phyloP scores from a whole-genome alignment of 2,888 invertebrate species.

The Liopterus haemorrhoidalis region DNA sequence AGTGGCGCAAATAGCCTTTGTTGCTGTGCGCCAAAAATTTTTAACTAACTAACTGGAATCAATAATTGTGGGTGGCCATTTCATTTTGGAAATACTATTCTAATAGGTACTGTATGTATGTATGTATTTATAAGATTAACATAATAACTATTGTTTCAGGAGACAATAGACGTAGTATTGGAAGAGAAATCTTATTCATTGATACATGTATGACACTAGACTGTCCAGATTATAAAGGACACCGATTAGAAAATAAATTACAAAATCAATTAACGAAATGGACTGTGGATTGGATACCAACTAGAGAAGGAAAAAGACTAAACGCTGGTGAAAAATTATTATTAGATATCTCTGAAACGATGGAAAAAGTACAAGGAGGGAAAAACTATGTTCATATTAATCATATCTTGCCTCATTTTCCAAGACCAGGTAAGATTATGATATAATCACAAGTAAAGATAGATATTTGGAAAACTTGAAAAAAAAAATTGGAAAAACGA shows the following conservation, averaged over 20 bases:
- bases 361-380: conserved; percentile 49
- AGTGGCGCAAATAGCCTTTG: too few species aligned
- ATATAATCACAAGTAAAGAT: conserved; percentile 13
- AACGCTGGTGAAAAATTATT: conserved; percentile 54
- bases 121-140: neutral
- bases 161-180: conserved; percentile 35
- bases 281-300: conserved; percentile 55
- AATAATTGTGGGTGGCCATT: too few species aligned
- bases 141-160: conserved; percentile 18
- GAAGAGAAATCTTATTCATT: conserved; percentile 58
- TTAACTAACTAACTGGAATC: too few species aligned
- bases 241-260: conserved; percentile 48
- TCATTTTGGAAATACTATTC: too few species aligned
- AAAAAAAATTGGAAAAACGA: conserved; percentile 6
- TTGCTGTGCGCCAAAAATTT: too few species aligned
- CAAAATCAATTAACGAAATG: conserved; percentile 53
- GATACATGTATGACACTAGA: conserved; percentile 59
- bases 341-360: conserved; percentile 51
- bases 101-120: too few species aligned
- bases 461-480: neutral
- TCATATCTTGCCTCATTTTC: conserved; percentile 64
- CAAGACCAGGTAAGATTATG: conserved; percentile 59
- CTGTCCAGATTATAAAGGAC: conserved; percentile 53
- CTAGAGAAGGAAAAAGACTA: conserved; percentile 47
- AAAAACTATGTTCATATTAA: conserved; percentile 47